phyloP scores from a whole-genome alignment of 2,113 vertebrate genomes.

The Procavia capensis region DNA sequence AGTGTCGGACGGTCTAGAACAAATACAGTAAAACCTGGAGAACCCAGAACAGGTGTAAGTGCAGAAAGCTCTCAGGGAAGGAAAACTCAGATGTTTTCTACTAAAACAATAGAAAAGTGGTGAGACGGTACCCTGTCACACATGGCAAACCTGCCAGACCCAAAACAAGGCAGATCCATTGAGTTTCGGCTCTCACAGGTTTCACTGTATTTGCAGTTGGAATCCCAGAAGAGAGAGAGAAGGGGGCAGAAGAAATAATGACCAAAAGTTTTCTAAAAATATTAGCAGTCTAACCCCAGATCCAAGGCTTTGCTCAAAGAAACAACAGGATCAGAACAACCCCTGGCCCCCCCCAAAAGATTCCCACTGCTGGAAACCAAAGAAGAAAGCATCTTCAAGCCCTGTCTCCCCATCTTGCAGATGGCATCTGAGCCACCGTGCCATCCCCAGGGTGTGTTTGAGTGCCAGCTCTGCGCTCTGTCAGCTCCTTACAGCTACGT shows the following conservation, averaged over 20 bases:
- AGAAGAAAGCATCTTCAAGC: background rate
- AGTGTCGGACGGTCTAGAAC: fast-evolving
- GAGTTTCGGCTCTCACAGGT: background rate
- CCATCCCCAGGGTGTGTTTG: slow-evolving; percentile 84
- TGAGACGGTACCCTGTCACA: background rate
- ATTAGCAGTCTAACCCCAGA: no score
- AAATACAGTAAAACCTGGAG: background rate
- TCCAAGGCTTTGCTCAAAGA: background rate
- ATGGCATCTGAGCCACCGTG: slow-evolving; percentile 84
- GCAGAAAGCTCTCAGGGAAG: background rate
- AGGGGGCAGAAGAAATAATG: background rate
- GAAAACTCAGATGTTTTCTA: background rate
- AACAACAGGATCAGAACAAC: background rate
- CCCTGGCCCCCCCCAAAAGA: background rate
- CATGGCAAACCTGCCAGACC: background rate
- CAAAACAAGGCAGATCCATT: background rate
- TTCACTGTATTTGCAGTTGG: background rate
- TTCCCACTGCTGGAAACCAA: background rate
- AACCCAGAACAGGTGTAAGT: background rate
- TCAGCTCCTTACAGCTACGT: slow-evolving; percentile 88
- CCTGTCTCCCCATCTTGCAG: slow-evolving; percentile 46
- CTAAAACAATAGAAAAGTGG: background rate
- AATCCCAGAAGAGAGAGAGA: background rate
- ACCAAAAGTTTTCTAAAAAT: background rate
- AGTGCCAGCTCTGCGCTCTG: slow-evolving; percentile 90